Base-by-base conservation (phyloP, 2,888 invertebrate genomes). In the Spicauda simplicius region DNA sequence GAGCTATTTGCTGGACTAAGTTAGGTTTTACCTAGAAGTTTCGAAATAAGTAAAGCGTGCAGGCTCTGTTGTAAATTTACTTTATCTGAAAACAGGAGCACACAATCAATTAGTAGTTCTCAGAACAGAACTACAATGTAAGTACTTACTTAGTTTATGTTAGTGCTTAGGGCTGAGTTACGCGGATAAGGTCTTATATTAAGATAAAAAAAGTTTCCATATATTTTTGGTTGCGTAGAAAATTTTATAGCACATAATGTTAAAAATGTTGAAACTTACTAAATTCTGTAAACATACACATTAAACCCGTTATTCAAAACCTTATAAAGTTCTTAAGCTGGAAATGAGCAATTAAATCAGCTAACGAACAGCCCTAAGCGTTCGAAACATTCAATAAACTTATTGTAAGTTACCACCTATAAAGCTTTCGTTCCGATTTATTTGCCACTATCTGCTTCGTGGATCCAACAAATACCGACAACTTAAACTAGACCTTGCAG, bases 371-470 rank as follows among this genome's bases (percentile, higher is more conserved):
- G 33, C 64, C 65, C 59, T 53, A 37, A 50, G 52, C 25, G 30
- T 59, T 55, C 18, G 71, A 80, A 79, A 76, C 74, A 80, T 81
- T 81, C 81, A 81, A 81, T 82, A 80, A 79, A 76, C 76, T 71
- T 73, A 60, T 65, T 65, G 64, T 41, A 64, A 65, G 59, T 65
- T 65, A 65, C 65, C 65, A 65, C 65, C 65, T 65, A 65, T 65
- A 80, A 82, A 82, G 73, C 82, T 82, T 71, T 73, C 82, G 80
- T 74, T 79, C 75, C 78, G 76, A 83, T 80, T 80, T 81, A 84
- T 85, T 82, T 83, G 74, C 74, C 75, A 84, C 74, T 80, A 87
- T 87, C 87, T 81, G 62, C 74, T 77, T 84, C 86, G 84, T 90
- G 88, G 80, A 87, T 89, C 85, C 86, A 79, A 71, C 74, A 68